Percentiles rank a stretch among this genome's conserved stretches.
Conservation (phyloP, 2,888 invertebrate genomes). For the Plagodis pulveraria region DNA sequence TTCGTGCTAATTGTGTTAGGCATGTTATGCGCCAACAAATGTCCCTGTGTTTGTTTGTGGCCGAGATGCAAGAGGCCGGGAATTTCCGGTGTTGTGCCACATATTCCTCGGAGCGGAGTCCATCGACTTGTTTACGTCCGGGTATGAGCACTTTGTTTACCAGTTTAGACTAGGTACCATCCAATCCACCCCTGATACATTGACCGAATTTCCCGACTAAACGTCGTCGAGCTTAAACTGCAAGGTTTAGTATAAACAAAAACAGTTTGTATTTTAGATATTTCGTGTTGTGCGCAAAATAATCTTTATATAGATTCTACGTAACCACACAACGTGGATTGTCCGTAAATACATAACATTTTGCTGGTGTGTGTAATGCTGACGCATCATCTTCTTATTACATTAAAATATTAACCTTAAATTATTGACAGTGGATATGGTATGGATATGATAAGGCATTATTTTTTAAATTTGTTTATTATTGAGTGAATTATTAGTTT, state of each 20-base stretch:
- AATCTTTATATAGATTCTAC: slow-evolving; percentile 26
- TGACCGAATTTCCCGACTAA: slow-evolving; percentile 22
- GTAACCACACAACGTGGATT: slow-evolving; percentile 8
- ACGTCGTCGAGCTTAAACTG: slow-evolving; percentile 15
- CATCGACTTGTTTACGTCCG: slow-evolving; percentile 63
- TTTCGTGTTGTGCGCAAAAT: slow-evolving; percentile 16
- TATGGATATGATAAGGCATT: no score
- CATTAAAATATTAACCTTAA: no score
- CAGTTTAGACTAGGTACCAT: slow-evolving; percentile 49
- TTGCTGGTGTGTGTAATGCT: slow-evolving; percentile 4
- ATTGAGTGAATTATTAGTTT: no score
- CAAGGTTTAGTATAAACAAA: slow-evolving; percentile 16
- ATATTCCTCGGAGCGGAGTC: slow-evolving; percentile 62
- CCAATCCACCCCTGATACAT: slow-evolving; percentile 34
- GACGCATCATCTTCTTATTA: no score
- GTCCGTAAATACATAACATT: slow-evolving; percentile 16
- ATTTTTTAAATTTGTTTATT: no score
- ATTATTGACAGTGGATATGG: no score
- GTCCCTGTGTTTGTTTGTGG: slow-evolving; percentile 40
- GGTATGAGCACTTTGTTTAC: slow-evolving; percentile 69
- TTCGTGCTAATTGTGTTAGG: neutral
- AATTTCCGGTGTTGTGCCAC: slow-evolving; percentile 67
- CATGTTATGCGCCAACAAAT: slow-evolving; percentile 14
- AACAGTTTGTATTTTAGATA: slow-evolving; percentile 3
- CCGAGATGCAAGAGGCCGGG: slow-evolving; percentile 52